These are phyloP conservation scores for Spodoptera litura DNA, from an alignment of 1,140 invertebrate species.

Conservation along the genomic window DNA sequence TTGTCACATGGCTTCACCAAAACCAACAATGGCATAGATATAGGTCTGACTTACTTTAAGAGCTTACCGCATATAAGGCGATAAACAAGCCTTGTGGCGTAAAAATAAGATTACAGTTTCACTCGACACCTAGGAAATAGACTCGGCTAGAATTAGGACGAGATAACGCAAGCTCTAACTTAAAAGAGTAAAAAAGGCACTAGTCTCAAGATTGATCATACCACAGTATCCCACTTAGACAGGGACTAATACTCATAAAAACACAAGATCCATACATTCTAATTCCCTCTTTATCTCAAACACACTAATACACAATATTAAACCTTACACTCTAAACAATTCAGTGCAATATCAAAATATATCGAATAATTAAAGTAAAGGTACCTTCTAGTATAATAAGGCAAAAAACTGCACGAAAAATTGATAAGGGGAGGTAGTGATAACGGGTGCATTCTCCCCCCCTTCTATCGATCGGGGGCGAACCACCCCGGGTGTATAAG, in stretches of 20 bases:
- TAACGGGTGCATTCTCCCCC: constrained; percentile 62
- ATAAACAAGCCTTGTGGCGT: too few species aligned
- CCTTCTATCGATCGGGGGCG: constrained; percentile 76
- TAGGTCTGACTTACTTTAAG: too few species aligned
- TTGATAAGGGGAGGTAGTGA: constrained; percentile 81
- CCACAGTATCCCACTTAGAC: neutral
- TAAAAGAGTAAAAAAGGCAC: too few species aligned
- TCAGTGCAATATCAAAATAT: constrained; percentile 40
- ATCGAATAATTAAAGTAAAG: constrained; percentile 73
- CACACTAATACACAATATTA: constrained; percentile 1
- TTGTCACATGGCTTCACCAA: too few species aligned
- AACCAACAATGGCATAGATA: too few species aligned
- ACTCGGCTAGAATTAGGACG: too few species aligned
- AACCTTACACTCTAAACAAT: constrained; percentile 27
- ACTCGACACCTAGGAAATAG: too few species aligned
- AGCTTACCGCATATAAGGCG: too few species aligned
- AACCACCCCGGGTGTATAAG: constrained; percentile 75
- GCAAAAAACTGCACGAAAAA: constrained; percentile 82
- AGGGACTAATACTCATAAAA: constrained; percentile 3
- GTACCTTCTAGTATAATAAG: constrained; percentile 68
- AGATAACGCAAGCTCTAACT: too few species aligned
- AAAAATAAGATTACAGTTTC: too few species aligned
- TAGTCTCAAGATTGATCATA: too few species aligned
- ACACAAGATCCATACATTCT: constrained; percentile 6
- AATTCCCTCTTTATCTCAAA: neutral